Percentiles rank a stretch among this genome's conserved stretches.
These are phyloP conservation scores for Numida meleagris DNA, from an alignment of 2,113 vertebrate species.

Conservation along the genomic window DNA sequence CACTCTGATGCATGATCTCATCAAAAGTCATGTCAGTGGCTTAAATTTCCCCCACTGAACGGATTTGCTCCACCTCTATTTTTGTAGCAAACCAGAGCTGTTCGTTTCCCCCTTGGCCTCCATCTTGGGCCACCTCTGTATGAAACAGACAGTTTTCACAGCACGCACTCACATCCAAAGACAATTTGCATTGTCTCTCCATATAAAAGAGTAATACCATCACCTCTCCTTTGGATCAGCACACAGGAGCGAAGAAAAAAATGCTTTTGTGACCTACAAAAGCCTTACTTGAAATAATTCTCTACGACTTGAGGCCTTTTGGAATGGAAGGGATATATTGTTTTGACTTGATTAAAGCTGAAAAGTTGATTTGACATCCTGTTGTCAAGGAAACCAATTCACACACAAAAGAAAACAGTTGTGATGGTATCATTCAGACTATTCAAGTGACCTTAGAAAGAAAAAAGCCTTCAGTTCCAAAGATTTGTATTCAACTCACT, in stretches of 20 bases:
- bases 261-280: constrained; percentile 61
- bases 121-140: constrained; percentile 11
- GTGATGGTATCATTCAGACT: constrained; percentile 72
- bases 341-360: constrained; percentile 79
- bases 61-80: background rate
- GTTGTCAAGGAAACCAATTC: constrained; percentile 79
- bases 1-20: background rate
- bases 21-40: background rate
- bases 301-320: constrained; percentile 69
- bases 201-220: constrained; percentile 29
- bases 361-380: constrained; percentile 75
- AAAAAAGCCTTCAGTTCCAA: constrained; percentile 62
- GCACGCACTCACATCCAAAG: background rate
- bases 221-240: constrained; percentile 37
- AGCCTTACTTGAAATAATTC: constrained; percentile 74
- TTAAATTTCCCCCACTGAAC: background rate
- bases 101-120: constrained; percentile 23
- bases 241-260: background rate
- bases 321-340: constrained; percentile 75
- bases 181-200: constrained; percentile 53
- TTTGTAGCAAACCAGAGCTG: background rate
- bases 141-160: constrained; percentile 47
- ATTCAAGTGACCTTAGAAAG: constrained; percentile 74
- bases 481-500: constrained; percentile 66
- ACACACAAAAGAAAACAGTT: constrained; percentile 73